These are phyloP conservation scores for Lutraria rhynchaena DNA, from an alignment of 1,140 invertebrate species.

Conservation along the genomic window DNA sequence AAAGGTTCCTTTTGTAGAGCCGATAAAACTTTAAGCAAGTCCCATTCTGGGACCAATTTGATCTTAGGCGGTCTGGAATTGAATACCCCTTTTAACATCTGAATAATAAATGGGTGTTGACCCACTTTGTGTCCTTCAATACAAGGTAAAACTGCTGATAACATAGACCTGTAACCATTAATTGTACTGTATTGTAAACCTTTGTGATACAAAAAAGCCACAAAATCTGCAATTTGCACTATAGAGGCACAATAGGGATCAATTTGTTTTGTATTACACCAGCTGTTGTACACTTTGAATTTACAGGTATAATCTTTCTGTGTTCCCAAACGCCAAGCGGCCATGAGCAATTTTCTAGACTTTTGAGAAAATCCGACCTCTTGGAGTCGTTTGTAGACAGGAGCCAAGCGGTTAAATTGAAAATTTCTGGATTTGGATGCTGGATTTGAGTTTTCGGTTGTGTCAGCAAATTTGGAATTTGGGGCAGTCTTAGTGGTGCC, in stretches of 20 bases:
- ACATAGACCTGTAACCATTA: constrained; percentile 51
- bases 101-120: constrained; percentile 51
- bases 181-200: constrained; percentile 58
- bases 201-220: constrained; percentile 32
- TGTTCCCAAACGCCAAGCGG: too few relatives aligned
- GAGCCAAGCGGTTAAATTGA: background rate
- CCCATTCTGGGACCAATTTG: background rate
- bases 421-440: constrained; percentile 1
- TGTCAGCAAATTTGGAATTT: background rate
- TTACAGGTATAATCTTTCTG: constrained; percentile 42
- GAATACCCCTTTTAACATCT: constrained; percentile 46
- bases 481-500: background rate
- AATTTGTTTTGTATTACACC: constrained; percentile 45
- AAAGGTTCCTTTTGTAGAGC: constrained; percentile 16
- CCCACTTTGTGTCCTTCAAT: constrained; percentile 29
- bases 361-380: constrained; percentile 6
- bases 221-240: constrained; percentile 36
- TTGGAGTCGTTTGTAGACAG: constrained; percentile 4
- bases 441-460: constrained; percentile 6
- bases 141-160: constrained; percentile 39
- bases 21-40: too few relatives aligned
- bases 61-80: constrained; percentile 11
- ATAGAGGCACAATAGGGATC: constrained; percentile 49
- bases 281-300: constrained; percentile 14
- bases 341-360: constrained; percentile 17